Base-by-base conservation (phyloP, 2,113 vertebrate species). In the Okapia johnstoni region DNA sequence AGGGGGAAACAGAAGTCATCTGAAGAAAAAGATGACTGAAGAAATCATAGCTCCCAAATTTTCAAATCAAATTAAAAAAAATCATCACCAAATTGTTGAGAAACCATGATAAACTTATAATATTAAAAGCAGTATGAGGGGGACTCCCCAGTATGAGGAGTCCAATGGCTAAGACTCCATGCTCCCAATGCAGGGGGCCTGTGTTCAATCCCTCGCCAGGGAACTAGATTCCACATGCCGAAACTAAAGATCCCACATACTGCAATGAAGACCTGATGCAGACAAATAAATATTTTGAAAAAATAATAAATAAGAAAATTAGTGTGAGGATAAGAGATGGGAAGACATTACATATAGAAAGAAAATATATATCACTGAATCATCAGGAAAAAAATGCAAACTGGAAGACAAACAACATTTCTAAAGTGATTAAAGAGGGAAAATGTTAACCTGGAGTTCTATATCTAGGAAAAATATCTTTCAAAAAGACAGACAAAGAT, bases 51-150 rank as follows among this genome's bases (percentile, higher is more conserved):
- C 33, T 13, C 54, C 77, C 14, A 26, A 26, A 52, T 90, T 55
- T 77, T 83, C 21, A 46, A 95, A 28, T 79, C 55, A 61, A 77
- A 46, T 25, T 43, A 43, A 60, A 90, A 94, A 94, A 90, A 76
- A 76, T 50, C 25, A n/a, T 43, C 90, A 54, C 5, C 15, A 46
- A 60, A 63, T n/a, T 63, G 66, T 77, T 55, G 25, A 48, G 70
- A 66, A 86, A 86, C 30, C 21, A 19, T 57, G 70, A 86, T 48
- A 79, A 79, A 90, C 10, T 16, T 76, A 21, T n/a, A 85, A 85
- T 23, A 19, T 16, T 90, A 85, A 90, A 95, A 46, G 40, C 73
- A 46, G 25, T 46, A 77, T 46, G 40, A 77, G 1, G 25, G 25
- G 73, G 73, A 77, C 73, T 46, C 28, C 40, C 25, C 25, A 28